Percentiles rank a stretch among this genome's conserved stretches.
Evolutionary conservation across 2,113 vertebrate species (phyloP).

Genomic region (Corythornis vintsioides): DNA sequence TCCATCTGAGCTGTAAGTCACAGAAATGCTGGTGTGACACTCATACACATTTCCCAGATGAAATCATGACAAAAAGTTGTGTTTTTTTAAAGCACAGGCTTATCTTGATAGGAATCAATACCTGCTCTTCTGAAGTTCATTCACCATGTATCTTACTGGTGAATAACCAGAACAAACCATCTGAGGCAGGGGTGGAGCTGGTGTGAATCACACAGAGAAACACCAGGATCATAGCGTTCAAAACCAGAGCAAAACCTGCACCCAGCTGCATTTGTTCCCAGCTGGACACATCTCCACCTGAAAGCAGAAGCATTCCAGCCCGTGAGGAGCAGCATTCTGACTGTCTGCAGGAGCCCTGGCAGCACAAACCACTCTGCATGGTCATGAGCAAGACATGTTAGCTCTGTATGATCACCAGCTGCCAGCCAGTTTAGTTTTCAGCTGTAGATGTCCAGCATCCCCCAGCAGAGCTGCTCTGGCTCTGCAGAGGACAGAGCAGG

Average conservation of each 20-base stretch:
- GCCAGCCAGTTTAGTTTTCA: not conserved
- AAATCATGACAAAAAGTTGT: not conserved
- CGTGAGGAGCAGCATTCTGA: not conserved
- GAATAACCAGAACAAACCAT: not conserved
- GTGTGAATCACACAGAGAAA: no score
- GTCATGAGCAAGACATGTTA: not conserved
- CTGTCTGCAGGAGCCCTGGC: not conserved
- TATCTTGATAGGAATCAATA: not conserved
- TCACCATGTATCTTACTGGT: not conserved
- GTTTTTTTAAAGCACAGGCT: not conserved
- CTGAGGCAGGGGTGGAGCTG: no score
- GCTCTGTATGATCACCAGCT: not conserved
- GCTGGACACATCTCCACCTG: not conserved
- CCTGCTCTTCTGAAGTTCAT: not conserved
- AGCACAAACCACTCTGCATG: not conserved
- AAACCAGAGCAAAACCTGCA: not conserved
- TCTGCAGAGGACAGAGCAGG: no score
- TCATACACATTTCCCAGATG: not conserved
- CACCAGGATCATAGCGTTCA: not conserved
- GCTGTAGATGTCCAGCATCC: fast-evolving
- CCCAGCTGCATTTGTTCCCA: not conserved
- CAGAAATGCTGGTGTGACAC: not conserved
- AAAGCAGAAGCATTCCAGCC: not conserved
- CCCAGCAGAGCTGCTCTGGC: not conserved
- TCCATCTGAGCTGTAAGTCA: not conserved